Evolutionary conservation across 2,888 invertebrate species (phyloP).

Genomic region (Xestia xanthographa): DNA sequence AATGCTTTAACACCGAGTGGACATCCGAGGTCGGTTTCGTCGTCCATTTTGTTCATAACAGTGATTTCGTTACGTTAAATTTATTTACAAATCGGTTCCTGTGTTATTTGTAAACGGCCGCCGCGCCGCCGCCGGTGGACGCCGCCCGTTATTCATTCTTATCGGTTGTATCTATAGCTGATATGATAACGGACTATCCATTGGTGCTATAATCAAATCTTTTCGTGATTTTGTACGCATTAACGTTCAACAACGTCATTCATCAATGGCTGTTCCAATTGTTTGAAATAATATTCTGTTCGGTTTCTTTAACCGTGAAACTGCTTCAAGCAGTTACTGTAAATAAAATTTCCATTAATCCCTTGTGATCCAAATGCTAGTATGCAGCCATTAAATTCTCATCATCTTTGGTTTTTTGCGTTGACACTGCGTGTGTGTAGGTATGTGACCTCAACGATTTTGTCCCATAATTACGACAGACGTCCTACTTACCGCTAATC

Average conservation of each 20-base stretch:
- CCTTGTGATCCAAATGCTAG: conserved; percentile 62
- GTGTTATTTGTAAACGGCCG: conserved; percentile 72
- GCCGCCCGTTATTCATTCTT: conserved; percentile 67
- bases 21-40: conserved; percentile 78
- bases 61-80: conserved; percentile 76
- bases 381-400: conserved; percentile 64
- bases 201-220: conserved; percentile 60
- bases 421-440: conserved; percentile 54
- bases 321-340: conserved; percentile 26
- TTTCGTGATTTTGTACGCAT: conserved; percentile 58
- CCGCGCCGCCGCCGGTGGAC: conserved; percentile 64
- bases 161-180: conserved; percentile 67
- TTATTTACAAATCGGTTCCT: conserved; percentile 79
- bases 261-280: conserved; percentile 26
- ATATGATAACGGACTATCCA: conserved; percentile 67
- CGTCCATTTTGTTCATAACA: conserved; percentile 73
- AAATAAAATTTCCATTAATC: conserved; percentile 58
- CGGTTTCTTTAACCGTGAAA: conserved; percentile 22
- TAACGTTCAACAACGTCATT: conserved; percentile 42
- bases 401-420: conserved; percentile 64
- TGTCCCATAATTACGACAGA: conserved; percentile 65
- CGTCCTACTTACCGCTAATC: conserved; percentile 52
- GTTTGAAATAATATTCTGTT: conserved; percentile 9
- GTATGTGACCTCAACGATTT: conserved; percentile 63
- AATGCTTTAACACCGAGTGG: conserved; percentile 75